phyloP scores from a whole-genome alignment of 2,888 invertebrate species.

The Chorisops tibialis region DNA sequence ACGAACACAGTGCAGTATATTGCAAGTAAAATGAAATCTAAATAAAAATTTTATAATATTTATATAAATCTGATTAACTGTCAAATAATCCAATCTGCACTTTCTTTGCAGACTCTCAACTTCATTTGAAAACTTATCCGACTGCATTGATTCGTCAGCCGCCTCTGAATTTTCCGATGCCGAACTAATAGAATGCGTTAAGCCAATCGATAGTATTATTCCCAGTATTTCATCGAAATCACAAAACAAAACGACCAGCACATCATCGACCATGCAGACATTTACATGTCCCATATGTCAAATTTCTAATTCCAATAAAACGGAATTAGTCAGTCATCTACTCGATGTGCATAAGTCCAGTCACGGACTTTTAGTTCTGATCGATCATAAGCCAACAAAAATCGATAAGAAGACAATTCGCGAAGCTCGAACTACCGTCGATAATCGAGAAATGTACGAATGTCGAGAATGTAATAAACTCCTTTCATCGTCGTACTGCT shows the following conservation, averaged over 20 bases:
- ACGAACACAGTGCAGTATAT: no score
- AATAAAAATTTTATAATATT: no score
- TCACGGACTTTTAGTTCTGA: neutral
- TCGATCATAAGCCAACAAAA: neutral
- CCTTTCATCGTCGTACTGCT: slow-evolving; percentile 61
- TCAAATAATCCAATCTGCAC: neutral
- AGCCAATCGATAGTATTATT: neutral
- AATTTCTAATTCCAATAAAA: neutral
- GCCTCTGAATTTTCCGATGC: neutral
- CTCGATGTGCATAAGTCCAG: neutral
- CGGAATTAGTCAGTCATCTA: slow-evolving; percentile 2
- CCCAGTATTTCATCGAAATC: neutral
- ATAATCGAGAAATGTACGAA: slow-evolving; percentile 57
- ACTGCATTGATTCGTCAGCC: neutral
- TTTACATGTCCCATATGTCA: slow-evolving; percentile 3
- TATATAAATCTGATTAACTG: no score
- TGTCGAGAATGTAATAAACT: slow-evolving; percentile 60
- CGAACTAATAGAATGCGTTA: neutral
- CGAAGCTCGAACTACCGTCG: slow-evolving; percentile 45
- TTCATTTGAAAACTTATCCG: neutral
- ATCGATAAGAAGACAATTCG: slow-evolving; percentile 45
- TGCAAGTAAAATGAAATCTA: no score
- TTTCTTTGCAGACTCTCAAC: slow-evolving; percentile 13
- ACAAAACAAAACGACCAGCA: neutral
- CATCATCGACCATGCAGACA: no score